Percentiles rank a stretch among this genome's conserved stretches.
phyloP scores from a whole-genome alignment of 2,888 invertebrate species.

The Ophion ventricosus region DNA sequence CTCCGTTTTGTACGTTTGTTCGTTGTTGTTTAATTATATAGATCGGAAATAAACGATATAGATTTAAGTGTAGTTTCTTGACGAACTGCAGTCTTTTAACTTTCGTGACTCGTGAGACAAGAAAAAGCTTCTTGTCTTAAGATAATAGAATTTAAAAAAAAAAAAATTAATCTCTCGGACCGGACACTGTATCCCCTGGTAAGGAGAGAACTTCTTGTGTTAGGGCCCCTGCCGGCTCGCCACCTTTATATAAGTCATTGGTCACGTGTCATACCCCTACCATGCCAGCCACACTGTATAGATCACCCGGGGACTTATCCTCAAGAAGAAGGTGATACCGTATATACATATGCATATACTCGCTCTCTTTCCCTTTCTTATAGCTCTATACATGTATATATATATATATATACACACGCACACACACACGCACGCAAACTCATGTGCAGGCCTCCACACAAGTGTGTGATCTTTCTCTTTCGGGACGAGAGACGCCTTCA shows the following conservation, averaged over 20 bases:
- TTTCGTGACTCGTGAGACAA: constrained; percentile 22
- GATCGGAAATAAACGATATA: constrained; percentile 39
- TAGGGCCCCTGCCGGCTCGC: constrained; percentile 80
- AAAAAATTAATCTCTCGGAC: constrained; percentile 69
- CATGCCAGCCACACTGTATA: constrained; percentile 17
- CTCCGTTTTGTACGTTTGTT: constrained; percentile 15
- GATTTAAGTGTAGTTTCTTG: constrained; percentile 37
- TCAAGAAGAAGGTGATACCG: constrained; percentile 69
- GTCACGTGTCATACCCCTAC: constrained; percentile 81
- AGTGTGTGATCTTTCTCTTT: constrained; percentile 62
- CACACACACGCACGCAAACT: background rate
- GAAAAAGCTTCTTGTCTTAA: background rate
- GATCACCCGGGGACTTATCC: constrained; percentile 60
- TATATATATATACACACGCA: too few species aligned
- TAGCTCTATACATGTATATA: constrained; percentile 45
- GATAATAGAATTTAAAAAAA: constrained; percentile 29
- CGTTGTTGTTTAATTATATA: constrained; percentile 19
- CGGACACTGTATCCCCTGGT: constrained; percentile 74
- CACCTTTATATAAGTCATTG: constrained; percentile 83
- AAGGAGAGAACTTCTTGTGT: constrained; percentile 79
- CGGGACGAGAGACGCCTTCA: constrained; percentile 41
- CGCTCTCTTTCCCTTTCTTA: constrained; percentile 66
- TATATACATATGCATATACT: constrained; percentile 55
- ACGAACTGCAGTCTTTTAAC: constrained; percentile 38
- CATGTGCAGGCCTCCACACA: constrained; percentile 5